Evolutionary conservation across 2,113 vertebrate species (phyloP), one percentile per base, ranked within the genome.

Genomic region (Myanophis thanlyinensis): DNA sequence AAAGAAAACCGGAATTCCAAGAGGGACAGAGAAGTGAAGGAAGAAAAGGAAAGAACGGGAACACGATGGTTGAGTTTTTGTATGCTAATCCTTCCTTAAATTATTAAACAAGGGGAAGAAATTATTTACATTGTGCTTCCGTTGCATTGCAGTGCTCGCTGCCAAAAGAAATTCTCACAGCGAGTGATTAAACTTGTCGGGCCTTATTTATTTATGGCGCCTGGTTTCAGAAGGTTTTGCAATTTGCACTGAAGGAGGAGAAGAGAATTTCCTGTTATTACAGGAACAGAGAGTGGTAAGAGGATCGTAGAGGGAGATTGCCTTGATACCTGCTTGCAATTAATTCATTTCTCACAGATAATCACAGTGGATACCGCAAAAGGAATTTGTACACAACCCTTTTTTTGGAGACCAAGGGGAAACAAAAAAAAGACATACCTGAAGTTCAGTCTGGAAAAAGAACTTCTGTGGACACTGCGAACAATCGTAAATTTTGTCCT

Each of bases 401-500:
- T 67, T 93, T 93, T 53, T 92, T 94, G 95, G 96, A 1, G 30
- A 62, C 47, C 20, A n/a, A 47, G 22, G 20, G 5, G 5, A 27
- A 8, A 30, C 52, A 7, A 5, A 62, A 2, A 59, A 22, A 25
- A 25, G 10, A 1, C 97, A 91, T 97, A 99, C 99, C 99, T 99
- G 99, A 98, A 99, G 98, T 97, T 99, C 99, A 44, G 99, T 99
- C 98, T 99, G 99, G 96, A 99, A 99, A 98, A 99, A 99, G 98
- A 99, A 99, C 98, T 99, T 99, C 98, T 99, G 99, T 0, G 99
- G 99, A 97, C 99, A 99, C 98, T 99, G 99, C 4, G 99, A 99
- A 95, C 99, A 99, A 98, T 99, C 99, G 27, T 99, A 99, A 97
- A 99, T 99, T 97, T 99, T 99, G 97, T 99, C 99, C 94, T 99